These are phyloP conservation scores for Antheraea yamamai DNA, from an alignment of 2,888 invertebrate genomes.

Conservation along the genomic window DNA sequence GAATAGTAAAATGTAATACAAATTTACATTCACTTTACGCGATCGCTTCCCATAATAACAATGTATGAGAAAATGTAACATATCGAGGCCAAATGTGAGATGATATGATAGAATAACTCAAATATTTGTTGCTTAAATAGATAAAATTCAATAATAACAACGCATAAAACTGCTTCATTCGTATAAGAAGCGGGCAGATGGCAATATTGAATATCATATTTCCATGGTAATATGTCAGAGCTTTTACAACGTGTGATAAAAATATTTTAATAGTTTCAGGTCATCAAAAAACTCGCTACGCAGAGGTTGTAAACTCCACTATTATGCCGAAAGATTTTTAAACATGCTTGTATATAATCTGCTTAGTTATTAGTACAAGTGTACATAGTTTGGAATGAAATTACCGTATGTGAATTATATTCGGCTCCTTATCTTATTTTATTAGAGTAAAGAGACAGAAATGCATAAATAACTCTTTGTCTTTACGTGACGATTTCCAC, in stretches of 20 bases:
- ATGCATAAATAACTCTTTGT: no score
- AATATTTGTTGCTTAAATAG: constrained; percentile 4
- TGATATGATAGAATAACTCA: not conserved
- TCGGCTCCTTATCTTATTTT: no score
- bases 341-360: no score
- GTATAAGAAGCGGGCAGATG: not conserved
- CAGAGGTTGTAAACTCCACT: no score
- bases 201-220: not conserved
- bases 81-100: constrained; percentile 7
- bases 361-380: no score
- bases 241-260: not conserved
- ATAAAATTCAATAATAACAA: constrained; percentile 8
- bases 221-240: not conserved
- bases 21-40: constrained; percentile 11
- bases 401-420: no score
- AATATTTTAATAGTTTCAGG: not conserved
- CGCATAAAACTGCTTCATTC: not conserved
- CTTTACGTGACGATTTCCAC: no score
- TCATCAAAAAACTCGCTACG: no score
- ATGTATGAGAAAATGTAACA: constrained; percentile 6
- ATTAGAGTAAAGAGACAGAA: no score
- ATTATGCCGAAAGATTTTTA: no score
- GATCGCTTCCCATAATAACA: constrained; percentile 15
- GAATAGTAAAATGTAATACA: not conserved
- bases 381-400: no score